Evolutionary conservation across 2,888 invertebrate genomes (phyloP), one percentile per base, ranked within the genome.

Genomic region (Actias luna): DNA sequence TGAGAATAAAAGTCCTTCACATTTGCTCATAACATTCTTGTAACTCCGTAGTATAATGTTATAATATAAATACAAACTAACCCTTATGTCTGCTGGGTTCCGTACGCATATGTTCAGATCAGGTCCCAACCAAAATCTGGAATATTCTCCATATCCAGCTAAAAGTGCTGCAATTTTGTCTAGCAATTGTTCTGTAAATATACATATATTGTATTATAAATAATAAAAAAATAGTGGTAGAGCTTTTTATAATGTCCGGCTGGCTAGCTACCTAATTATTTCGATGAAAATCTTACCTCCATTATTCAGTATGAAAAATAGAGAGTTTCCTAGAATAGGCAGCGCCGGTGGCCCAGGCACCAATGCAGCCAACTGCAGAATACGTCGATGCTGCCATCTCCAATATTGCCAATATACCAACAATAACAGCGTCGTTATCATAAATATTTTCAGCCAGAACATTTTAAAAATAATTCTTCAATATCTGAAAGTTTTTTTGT

Each of bases 41-140:
- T 27, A 52, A 27, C 50, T 50, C 12, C 1, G 5, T 5, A 4
- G 18, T n/a, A n/a, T n/a, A n/a, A n/a, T n/a, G 62, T 27, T 18
- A 36, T 12, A n/a, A 63, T 31, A 33, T 36, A 2, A 35, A 39
- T 57, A 33, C 0, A 35, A 63, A 69, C 78, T 72, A 73, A 90
- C 90, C 72, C 82, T 76, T 7, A 89, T 82, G 65, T 90, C 90
- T 1, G 75, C 69, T 5, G 90, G 87, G 66, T 89, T 85, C 50
- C 76, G 81, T 16, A 91, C 85, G 1, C 69, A 67, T 12, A 91
- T 80, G 60, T 87, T 85, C 0, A 91, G 76, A 1, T 90, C 85
- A 0, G 88, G 84, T 0, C 90, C 90, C 25, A 91, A 64, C 90
- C 90, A 91, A 55, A 90, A 77, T 39, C 73, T 79, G 1, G 82